Evolutionary conservation across 1,140 invertebrate species (phyloP).

Genomic region (Daktulosphaira vitifoliae): DNA sequence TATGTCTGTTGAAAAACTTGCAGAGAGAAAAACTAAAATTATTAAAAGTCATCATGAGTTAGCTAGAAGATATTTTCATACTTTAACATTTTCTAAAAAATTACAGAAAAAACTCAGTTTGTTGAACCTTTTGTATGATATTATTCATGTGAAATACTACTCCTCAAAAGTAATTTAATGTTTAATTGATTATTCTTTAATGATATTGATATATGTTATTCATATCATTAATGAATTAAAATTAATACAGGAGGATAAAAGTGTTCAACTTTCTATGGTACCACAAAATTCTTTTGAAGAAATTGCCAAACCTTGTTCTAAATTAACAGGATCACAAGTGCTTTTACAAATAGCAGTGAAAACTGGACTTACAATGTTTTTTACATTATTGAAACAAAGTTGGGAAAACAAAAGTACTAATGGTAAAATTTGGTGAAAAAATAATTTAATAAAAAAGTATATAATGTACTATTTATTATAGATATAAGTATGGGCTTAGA

Average conservation of each 20-base stretch:
- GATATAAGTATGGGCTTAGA: constrained; percentile 38
- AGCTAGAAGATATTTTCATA: constrained; percentile 22
- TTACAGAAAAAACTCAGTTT: constrained; percentile 12
- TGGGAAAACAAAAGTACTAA: constrained; percentile 45
- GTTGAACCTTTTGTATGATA: constrained; percentile 21
- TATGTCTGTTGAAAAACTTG: constrained; percentile 18
- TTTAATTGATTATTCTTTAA: background rate
- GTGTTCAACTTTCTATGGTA: constrained; percentile 23
- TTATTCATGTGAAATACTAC: constrained; percentile 9
- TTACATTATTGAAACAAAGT: constrained; percentile 53
- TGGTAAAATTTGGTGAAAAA: constrained; percentile 20
- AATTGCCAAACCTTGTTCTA: background rate
- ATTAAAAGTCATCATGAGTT: constrained; percentile 14
- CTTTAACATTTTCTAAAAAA: constrained; percentile 25
- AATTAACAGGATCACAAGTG: constrained; percentile 47
- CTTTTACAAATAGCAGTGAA: constrained; percentile 57
- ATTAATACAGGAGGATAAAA: constrained; percentile 17
- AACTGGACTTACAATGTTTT: constrained; percentile 54
- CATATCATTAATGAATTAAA: background rate
- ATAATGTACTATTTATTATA: background rate
- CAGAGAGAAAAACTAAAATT: constrained; percentile 5
- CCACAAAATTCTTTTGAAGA: constrained; percentile 25
- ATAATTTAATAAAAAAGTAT: too few relatives aligned
- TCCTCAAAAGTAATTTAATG: constrained; percentile 19
- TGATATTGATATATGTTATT: background rate